Evolutionary conservation across 2,888 invertebrate genomes (phyloP).

Genomic region (Podabrus alpinus): DNA sequence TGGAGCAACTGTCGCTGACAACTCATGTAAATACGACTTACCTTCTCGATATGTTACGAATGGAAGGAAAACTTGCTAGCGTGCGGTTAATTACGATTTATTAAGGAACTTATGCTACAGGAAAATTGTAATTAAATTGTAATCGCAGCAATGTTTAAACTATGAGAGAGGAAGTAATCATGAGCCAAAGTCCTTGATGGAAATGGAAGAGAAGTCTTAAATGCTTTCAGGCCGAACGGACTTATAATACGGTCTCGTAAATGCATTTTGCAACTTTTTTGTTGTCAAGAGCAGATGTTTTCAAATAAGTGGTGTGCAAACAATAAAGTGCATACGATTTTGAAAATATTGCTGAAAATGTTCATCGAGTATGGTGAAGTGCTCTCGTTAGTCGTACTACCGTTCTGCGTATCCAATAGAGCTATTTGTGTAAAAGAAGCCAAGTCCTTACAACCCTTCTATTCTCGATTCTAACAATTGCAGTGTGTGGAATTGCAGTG

Average conservation of each 20-base stretch:
- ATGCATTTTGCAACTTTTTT: background rate
- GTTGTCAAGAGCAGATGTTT: conserved; percentile 19
- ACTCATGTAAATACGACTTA: conserved; percentile 28
- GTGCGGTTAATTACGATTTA: conserved; percentile 21
- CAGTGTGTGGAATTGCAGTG: conserved; percentile 31
- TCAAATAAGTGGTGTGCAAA: conserved; percentile 10
- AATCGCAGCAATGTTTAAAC: background rate
- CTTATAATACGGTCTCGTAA: background rate
- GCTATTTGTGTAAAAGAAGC: conserved; percentile 19
- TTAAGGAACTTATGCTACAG: background rate
- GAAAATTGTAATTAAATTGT: background rate
- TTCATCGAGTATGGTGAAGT: conserved; percentile 10
- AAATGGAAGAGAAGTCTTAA: background rate
- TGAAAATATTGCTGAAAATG: conserved; percentile 5
- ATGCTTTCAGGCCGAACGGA: too few species aligned
- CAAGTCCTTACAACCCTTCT: conserved; percentile 26
- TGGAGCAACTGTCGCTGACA: conserved; percentile 28
- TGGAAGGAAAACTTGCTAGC: conserved; percentile 14
- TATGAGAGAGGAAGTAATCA: background rate
- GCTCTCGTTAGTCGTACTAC: conserved; percentile 9
- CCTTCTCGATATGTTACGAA: conserved; percentile 1
- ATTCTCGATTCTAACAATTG: conserved; percentile 21
- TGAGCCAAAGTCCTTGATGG: background rate
- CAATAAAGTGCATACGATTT: conserved; percentile 7
- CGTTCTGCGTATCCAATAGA: conserved; percentile 21